Evolutionary conservation across 2,888 invertebrate genomes (phyloP).

Genomic region (Drosophila longiperda): DNA sequence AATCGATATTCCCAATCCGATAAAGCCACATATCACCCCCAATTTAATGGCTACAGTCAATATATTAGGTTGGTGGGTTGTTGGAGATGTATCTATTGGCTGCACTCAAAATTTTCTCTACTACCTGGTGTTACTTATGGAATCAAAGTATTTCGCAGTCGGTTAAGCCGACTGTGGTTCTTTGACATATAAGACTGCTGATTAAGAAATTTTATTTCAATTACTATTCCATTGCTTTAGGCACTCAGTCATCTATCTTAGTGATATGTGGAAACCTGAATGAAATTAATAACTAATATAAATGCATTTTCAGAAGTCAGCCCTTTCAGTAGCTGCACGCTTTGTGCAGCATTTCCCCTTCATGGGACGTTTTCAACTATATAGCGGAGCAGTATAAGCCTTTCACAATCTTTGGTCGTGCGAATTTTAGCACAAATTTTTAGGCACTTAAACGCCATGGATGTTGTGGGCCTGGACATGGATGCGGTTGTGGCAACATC

Average conservation of each 20-base stretch:
- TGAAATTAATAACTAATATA: constrained; percentile 23
- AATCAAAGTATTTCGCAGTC: no score
- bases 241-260: neutral
- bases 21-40: no score
- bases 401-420: constrained; percentile 75
- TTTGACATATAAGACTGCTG: neutral
- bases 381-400: constrained; percentile 53
- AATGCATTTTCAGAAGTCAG: constrained; percentile 13
- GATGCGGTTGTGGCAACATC: constrained; percentile 35
- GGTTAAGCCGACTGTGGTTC: neutral
- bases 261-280: constrained; percentile 12
- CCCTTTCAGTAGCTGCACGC: constrained; percentile 52
- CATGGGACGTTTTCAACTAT: constrained; percentile 74
- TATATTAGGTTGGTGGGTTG: no score
- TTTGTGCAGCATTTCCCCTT: constrained; percentile 50
- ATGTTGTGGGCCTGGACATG: constrained; percentile 17
- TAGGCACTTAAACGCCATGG: constrained; percentile 69
- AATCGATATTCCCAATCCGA: no score
- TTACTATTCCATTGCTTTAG: neutral
- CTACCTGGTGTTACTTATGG: no score
- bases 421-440: constrained; percentile 76
- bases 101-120: no score
- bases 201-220: neutral
- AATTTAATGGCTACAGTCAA: no score
- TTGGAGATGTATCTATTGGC: no score